A percentile compares a stretch with the other conserved stretches of the same genome.
phyloP scores from a whole-genome alignment of 2,888 invertebrate species.

The Gordius sp. region DNA sequence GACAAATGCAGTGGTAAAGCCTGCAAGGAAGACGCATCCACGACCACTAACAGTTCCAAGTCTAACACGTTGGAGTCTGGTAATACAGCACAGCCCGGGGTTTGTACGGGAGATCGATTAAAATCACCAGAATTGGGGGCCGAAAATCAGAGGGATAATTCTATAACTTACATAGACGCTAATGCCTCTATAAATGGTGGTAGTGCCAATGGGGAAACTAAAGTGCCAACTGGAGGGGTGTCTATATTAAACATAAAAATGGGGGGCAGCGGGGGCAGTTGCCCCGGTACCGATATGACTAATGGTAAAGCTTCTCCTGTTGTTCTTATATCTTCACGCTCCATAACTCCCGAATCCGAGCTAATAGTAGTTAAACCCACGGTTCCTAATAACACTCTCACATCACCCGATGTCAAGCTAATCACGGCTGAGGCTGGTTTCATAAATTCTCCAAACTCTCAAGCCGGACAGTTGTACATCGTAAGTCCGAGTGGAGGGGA shows the following conservation, averaged over 20 bases:
- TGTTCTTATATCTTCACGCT: neutral
- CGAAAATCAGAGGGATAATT: neutral
- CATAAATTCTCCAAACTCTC: no score
- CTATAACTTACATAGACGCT: neutral
- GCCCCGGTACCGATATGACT: no score
- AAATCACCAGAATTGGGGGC: neutral
- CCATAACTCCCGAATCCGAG: slow-evolving; percentile 1
- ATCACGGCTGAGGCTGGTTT: no score
- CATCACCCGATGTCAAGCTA: no score
- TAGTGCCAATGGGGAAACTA: neutral
- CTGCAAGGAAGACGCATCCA: neutral
- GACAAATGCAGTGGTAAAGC: neutral
- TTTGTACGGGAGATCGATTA: no score
- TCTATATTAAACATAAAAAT: neutral
- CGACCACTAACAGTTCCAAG: neutral
- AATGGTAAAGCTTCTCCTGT: no score
- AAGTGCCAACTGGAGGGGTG: neutral
- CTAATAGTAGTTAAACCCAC: no score
- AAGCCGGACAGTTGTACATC: no score
- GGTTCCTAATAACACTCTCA: no score
- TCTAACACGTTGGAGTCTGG: neutral
- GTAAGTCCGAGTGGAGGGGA: no score
- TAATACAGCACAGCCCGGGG: no score
- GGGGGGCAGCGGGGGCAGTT: neutral
- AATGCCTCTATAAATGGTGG: neutral